Conservation (phyloP, 1,140 invertebrate species). For the Aphelinus atriplicis region DNA sequence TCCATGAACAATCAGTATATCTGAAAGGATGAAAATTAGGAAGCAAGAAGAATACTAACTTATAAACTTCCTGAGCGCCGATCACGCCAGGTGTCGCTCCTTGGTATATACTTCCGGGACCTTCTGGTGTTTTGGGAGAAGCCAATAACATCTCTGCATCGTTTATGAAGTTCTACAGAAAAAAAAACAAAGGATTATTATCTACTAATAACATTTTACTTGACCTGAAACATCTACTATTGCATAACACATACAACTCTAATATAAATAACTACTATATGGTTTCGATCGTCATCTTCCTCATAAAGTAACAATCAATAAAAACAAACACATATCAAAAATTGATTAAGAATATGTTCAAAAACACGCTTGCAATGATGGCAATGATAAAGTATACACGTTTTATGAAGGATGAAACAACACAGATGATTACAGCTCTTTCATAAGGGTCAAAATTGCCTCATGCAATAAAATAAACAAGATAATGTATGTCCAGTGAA, state of each 20-base stretch:
- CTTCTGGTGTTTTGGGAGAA: constrained; percentile 76
- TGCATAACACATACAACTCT: constrained; percentile 34
- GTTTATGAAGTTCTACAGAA: constrained; percentile 79
- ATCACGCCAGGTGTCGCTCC: constrained; percentile 89
- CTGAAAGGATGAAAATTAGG: constrained; percentile 11
- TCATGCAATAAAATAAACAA: constrained; percentile 39
- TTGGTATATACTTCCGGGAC: constrained; percentile 66
- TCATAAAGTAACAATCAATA: constrained; percentile 15
- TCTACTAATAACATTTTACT: too few relatives aligned
- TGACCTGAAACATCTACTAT: constrained; percentile 31
- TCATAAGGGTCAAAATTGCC: constrained; percentile 31
- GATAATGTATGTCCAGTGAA: constrained; percentile 7
- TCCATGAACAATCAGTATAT: too few relatives aligned
- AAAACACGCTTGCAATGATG: constrained; percentile 37
- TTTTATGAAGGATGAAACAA: constrained; percentile 21
- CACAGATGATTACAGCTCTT: constrained; percentile 32
- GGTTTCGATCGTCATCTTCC: constrained; percentile 41
- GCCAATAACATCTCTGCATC: constrained; percentile 81
- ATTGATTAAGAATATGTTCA: constrained; percentile 10
- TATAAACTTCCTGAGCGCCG: constrained; percentile 92
- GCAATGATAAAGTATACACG: constrained; percentile 29
- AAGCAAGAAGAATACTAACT: constrained; percentile 64
- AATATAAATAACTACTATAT: constrained; percentile 36
- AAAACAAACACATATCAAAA: constrained; percentile 30
- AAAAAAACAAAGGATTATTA: constrained; percentile 27